phyloP scores from a whole-genome alignment of 2,888 invertebrate species.

The Erebia aethiops region DNA sequence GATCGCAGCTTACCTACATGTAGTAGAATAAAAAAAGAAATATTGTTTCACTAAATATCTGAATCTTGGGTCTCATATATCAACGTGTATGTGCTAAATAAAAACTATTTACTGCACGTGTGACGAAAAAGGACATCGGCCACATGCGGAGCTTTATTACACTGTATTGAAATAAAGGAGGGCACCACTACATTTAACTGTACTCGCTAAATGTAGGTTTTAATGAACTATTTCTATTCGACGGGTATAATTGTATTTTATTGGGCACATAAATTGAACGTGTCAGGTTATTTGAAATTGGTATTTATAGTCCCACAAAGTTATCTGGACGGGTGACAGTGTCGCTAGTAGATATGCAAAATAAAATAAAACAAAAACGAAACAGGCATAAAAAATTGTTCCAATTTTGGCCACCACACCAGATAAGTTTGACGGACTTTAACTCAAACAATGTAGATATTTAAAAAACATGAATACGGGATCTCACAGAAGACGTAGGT shows the following conservation, averaged over 20 bases:
- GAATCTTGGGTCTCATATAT: constrained; percentile 1
- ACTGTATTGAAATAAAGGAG: constrained; percentile 20
- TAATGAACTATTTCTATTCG: constrained; percentile 2
- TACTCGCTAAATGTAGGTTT: not conserved
- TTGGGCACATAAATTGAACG: not conserved
- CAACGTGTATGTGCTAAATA: constrained; percentile 9
- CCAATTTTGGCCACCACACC: too few species aligned
- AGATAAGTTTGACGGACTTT: too few species aligned
- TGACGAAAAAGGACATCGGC: constrained; percentile 28
- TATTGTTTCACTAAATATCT: not conserved
- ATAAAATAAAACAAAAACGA: too few species aligned
- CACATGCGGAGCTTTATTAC: constrained; percentile 28
- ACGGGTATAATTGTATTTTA: not conserved
- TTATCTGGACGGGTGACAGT: too few species aligned
- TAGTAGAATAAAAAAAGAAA: too few species aligned
- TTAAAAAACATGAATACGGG: too few species aligned
- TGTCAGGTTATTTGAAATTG: not conserved
- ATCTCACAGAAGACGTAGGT: too few species aligned
- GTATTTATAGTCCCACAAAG: not conserved
- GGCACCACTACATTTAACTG: constrained; percentile 2
- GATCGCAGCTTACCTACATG: too few species aligned
- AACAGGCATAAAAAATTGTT: too few species aligned
- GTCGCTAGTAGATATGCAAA: too few species aligned
- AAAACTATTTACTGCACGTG: constrained; percentile 21
- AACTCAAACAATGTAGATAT: too few species aligned